These are phyloP conservation scores for Chromobotia macracanthus DNA, from an alignment of 2,797 vertebrate genomes.

Conservation along the genomic window DNA sequence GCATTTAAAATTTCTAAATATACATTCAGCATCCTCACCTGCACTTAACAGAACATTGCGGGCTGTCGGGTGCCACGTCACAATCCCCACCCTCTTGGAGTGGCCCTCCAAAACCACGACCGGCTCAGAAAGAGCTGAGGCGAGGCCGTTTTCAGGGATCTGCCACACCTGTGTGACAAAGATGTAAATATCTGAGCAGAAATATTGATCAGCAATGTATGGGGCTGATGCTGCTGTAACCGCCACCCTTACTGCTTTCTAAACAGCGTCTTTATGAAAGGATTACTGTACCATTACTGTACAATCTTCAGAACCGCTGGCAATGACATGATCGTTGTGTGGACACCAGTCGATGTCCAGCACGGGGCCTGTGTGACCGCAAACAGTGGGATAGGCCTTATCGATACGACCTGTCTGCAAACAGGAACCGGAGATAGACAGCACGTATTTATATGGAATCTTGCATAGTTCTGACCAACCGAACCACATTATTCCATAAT, in stretches of 20 bases:
- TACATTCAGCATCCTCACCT: constrained; percentile 73
- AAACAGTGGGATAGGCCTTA: constrained; percentile 95
- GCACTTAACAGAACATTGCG: constrained; percentile 96
- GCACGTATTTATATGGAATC: not conserved
- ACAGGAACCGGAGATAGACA: not conserved
- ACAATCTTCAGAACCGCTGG: constrained; percentile 97
- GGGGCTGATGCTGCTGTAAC: not conserved
- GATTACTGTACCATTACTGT: constrained; percentile 86
- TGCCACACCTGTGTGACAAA: constrained; percentile 88
- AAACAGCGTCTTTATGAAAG: not conserved
- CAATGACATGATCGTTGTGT: constrained; percentile 93
- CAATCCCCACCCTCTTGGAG: constrained; percentile 95
- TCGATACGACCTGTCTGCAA: constrained; percentile 92
- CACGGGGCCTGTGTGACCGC: constrained; percentile 95
- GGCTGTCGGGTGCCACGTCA: constrained; percentile 95
- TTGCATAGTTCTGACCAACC: not conserved
- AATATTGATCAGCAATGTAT: not conserved
- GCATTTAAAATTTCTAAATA: not conserved
- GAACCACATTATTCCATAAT: not conserved
- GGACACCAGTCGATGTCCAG: constrained; percentile 98
- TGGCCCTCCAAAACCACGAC: constrained; percentile 94
- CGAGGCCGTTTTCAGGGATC: constrained; percentile 93
- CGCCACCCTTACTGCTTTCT: not conserved
- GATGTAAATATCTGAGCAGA: not conserved
- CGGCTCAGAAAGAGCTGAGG: constrained; percentile 86